Base-by-base conservation (phyloP, 2,797 vertebrate species). In the Moxostoma hubbsi region DNA sequence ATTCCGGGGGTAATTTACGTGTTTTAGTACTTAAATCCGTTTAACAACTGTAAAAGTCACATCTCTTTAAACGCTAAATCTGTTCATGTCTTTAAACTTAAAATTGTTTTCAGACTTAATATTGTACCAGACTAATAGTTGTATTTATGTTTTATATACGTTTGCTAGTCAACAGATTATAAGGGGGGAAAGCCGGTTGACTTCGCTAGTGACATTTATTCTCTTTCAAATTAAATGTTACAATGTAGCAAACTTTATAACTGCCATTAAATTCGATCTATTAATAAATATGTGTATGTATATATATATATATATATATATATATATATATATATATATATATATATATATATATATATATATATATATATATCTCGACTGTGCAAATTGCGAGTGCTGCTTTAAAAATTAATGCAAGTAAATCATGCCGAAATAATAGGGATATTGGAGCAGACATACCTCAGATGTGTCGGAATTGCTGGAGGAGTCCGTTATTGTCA, bases 401-500 rank as follows among this genome's bases (percentile, higher is more conserved):
- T 43, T 49, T 65, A 11, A 77, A 49, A 62, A 50, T 2, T 3
- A 0, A 49, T 50, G 68, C 36, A 63, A 63, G n/a, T 10, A 71
- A 45, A 63, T 6, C 1, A 45, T 5, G 71, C 13, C n/a, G 10
- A 72, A 76, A 49, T 11, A 46, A 49, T 16, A 9, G 53, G n/a
- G 15, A 72, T 69, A 73, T 80, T 65, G 9, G 57, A 65, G 45
- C 12, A 9, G 87, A 87, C 80, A 53, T 95, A 94, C 93, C 93
- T 94, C 91, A 83, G 79, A 90, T 86, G 81, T 86, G 64, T 83
- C 18, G 90, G 77, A 89, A 89, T 59, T 88, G 72, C 87, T 88
- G 81, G 78, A 87, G 87, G 84, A 90, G 93, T 89, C 88, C 90
- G 88, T 92, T 94, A 94, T 93, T 86, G 88, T 90, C 89, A 88